Conservation (phyloP, 2,113 vertebrate genomes). For the Suncus etruscus region DNA sequence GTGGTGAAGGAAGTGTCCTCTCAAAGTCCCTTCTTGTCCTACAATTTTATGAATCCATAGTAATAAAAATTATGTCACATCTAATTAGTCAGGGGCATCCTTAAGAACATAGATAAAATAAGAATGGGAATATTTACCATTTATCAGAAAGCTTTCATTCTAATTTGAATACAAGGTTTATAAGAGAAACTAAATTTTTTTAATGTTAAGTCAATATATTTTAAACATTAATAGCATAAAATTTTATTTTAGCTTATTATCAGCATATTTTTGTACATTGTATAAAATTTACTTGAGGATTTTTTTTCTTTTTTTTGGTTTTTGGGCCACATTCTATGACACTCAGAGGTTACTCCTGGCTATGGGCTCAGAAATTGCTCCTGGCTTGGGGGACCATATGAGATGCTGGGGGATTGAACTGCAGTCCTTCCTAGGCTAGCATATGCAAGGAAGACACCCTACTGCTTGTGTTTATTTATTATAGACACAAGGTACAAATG, state of each 20-base stretch:
- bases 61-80: not conserved
- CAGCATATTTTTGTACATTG: too few species aligned
- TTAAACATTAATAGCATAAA: not conserved
- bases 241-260: too few species aligned
- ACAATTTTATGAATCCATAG: slow-evolving; percentile 30
- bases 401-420: too few species aligned
- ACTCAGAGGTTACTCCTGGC: too few species aligned
- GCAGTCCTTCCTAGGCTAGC: too few species aligned
- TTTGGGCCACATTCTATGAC: too few species aligned
- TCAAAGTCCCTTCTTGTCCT: slow-evolving; percentile 4
- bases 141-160: slow-evolving; percentile 1
- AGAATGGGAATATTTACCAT: not conserved
- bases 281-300: too few species aligned
- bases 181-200: slow-evolving; percentile 1
- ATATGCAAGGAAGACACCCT: too few species aligned
- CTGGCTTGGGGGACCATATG: too few species aligned
- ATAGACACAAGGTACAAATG: not conserved
- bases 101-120: not conserved
- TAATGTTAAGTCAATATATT: not conserved
- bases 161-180: slow-evolving; percentile 1
- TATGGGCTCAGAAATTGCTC: too few species aligned
- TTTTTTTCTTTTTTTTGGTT: too few species aligned
- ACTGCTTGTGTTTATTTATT: too few species aligned
- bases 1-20: not conserved
- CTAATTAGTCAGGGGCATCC: not conserved